Evolutionary conservation across 2,113 vertebrate genomes (phyloP).

Genomic region (Nettapus auritus): DNA sequence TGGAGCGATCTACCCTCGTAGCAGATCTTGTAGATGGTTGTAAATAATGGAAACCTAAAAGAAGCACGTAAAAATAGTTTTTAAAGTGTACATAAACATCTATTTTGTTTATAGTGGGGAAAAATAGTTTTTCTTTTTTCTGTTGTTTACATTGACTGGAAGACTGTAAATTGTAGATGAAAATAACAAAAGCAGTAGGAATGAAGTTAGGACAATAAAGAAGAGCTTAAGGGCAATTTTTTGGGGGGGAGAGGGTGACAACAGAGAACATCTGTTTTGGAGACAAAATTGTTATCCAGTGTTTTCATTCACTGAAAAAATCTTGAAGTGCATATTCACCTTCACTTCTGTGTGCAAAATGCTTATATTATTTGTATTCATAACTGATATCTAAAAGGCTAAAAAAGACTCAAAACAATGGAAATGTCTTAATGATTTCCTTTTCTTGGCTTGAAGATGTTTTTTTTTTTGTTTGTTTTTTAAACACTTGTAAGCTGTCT

Average conservation of each 20-base stretch:
- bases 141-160: not conserved
- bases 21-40: slow-evolving; percentile 85
- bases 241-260: not conserved
- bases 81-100: not conserved
- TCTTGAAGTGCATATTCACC: not conserved
- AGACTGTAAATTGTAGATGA: not conserved
- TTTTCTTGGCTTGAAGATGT: not conserved
- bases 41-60: slow-evolving; percentile 86
- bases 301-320: not conserved
- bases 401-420: not conserved
- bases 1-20: slow-evolving; percentile 81
- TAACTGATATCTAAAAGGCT: not conserved
- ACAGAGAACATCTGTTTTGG: not conserved
- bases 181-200: not conserved
- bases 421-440: not conserved
- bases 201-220: not conserved
- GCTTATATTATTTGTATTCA: not conserved
- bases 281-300: not conserved
- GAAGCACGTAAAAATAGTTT: not conserved
- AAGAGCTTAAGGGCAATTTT: not conserved
- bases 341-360: not conserved
- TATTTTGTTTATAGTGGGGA: no score
- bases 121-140: no score
- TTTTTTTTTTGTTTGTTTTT: not conserved
- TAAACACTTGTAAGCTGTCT: not conserved